Evolutionary conservation across 2,113 vertebrate species (phyloP), one percentile per base, ranked within the genome.

Genomic region (Odontophorus gujanensis): DNA sequence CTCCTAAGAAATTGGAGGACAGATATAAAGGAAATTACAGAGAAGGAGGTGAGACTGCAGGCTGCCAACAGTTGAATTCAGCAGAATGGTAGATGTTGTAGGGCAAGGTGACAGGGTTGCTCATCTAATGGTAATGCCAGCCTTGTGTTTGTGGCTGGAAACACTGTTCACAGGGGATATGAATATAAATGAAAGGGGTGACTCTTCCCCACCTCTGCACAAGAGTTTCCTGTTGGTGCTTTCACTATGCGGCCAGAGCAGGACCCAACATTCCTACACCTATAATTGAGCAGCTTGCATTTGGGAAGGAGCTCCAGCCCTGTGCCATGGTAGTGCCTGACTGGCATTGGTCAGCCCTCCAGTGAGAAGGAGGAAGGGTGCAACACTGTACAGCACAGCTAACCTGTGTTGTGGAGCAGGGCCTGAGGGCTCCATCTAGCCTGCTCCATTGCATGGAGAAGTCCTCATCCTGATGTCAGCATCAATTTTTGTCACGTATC

Each of bases 201-300:
- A 36, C 45, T 86, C 53, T 65, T 47, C 75, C n/a, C n/a, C 80
- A 85, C 10, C 75, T 95, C 67, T 87, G 45, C 26, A 66, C 15
- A 21, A 3, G 8, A 87, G 45, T 36, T 82, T 73, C n/a, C 58
- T 87, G 28, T 15, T 76, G 38, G 28, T 82, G 50, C 4, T 47
- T 13, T 48, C 43, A 21, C 1, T 11, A 7, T 2, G 14, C 47
- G 42, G 11, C 20, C 24, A 32, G 25, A 81, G 51, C 28, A 78
- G 42, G 26, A 86, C 47, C 22, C 1, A 1, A 5, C 11, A 30
- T 4, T 20, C 17, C 13, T 11, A 17, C 57, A 45, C 25, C 0
- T 0, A 22, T 47, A 8, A 40, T 1, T 6, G 14, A 36, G 21
- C 38, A 7, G 45, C 32, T 59, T 21, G 7, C 32, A 28, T 65